Evolutionary conservation across 37 sponge, comb jelly and placozoan species (phyloP).

Genomic region (Eunapius fragilis): DNA sequence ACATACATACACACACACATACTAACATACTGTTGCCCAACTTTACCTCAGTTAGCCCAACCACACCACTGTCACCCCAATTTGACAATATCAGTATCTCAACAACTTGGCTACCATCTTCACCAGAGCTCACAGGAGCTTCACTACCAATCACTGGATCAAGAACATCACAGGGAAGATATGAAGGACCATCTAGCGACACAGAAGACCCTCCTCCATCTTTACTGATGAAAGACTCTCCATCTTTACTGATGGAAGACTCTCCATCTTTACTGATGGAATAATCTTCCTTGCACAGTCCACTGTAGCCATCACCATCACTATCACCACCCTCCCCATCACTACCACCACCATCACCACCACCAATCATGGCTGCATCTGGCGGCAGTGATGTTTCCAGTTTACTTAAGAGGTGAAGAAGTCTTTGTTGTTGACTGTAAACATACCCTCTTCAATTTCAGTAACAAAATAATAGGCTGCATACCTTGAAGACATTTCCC

Average conservation of each 20-base stretch:
- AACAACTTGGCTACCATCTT: not conserved
- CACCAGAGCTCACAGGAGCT: too few relatives aligned
- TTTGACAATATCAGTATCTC: conserved; percentile 20
- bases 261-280: not conserved
- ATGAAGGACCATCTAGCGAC: too few relatives aligned
- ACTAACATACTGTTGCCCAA: not conserved
- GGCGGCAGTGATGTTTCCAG: not conserved
- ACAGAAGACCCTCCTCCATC: not conserved
- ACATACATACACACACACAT: too few relatives aligned
- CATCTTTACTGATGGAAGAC: not conserved
- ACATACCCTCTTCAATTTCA: not conserved
- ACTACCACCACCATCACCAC: not conserved
- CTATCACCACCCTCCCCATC: not conserved
- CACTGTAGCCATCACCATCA: not conserved
- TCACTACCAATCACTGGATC: too few relatives aligned
- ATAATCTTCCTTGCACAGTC: not conserved
- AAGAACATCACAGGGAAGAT: too few relatives aligned
- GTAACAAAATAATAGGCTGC: not conserved
- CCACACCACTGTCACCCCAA: conserved; percentile 56
- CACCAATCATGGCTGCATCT: not conserved
- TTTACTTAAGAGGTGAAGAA: conserved; percentile 10
- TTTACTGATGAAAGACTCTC: not conserved
- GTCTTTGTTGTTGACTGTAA: conserved; percentile 40
- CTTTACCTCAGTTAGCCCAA: conserved; percentile 34
- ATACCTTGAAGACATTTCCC: conserved; percentile 46